A percentile compares a stretch with the other conserved stretches of the same genome.
These are phyloP conservation scores for Haliclona indistincta DNA, from an alignment of 37 sponge, comb jelly and placozoan species.

Conservation along the genomic window DNA sequence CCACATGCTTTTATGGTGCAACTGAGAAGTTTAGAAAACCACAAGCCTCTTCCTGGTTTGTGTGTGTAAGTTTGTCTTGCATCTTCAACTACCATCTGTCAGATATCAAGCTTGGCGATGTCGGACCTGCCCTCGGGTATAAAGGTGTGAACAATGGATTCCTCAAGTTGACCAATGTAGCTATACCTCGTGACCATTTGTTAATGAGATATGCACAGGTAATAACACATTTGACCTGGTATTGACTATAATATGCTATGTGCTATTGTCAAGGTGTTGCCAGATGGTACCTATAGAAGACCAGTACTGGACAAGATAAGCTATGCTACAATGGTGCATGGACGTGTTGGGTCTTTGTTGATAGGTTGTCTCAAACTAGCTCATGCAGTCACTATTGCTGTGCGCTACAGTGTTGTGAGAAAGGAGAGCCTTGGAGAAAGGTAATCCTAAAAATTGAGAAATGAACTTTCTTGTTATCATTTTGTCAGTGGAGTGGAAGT, in stretches of 20 bases:
- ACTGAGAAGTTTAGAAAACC: slow-evolving; percentile 83
- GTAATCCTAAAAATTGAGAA: background rate
- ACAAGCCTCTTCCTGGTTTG: slow-evolving; percentile 90
- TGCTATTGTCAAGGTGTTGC: slow-evolving; percentile 39
- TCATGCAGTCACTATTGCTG: slow-evolving; percentile 62
- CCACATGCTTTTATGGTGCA: slow-evolving; percentile 86
- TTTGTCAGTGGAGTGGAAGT: slow-evolving; percentile 63
- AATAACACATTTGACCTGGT: too few species aligned
- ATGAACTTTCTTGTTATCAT: slow-evolving; percentile 25
- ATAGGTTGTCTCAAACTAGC: slow-evolving; percentile 19
- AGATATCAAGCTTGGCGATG: slow-evolving; percentile 91
- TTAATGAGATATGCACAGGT: slow-evolving; percentile 90
- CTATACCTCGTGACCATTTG: slow-evolving; percentile 91
- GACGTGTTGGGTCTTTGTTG: slow-evolving; percentile 19
- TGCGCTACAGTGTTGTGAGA: slow-evolving; percentile 62
- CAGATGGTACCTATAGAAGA: slow-evolving; percentile 45
- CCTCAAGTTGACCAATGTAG: slow-evolving; percentile 71
- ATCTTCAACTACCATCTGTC: too few species aligned
- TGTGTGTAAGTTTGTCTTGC: too few species aligned
- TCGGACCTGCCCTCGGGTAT: slow-evolving; percentile 92
- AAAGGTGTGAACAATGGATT: slow-evolving; percentile 86
- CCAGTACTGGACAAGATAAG: slow-evolving; percentile 35
- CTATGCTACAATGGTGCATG: slow-evolving; percentile 66
- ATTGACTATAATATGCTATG: too few species aligned
- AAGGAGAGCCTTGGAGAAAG: slow-evolving; percentile 17